Percentiles rank a stretch among this genome's conserved stretches.
Conservation (phyloP, 2,113 vertebrate species). For the Cardinalis cardinalis region DNA sequence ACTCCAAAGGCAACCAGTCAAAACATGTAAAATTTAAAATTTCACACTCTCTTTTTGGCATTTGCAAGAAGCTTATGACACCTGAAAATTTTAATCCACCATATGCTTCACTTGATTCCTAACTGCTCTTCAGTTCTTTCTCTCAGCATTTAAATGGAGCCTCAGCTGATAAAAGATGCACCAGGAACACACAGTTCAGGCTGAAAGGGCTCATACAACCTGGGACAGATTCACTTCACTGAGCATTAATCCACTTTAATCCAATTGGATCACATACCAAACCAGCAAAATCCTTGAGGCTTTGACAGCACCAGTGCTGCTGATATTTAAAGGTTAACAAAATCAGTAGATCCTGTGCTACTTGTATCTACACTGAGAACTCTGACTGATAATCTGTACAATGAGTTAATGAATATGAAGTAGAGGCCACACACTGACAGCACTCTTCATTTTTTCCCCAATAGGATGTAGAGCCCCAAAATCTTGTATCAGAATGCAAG, state of each 20-base stretch:
- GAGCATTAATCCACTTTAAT: constrained; percentile 36
- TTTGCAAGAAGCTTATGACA: neutral
- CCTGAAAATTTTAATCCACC: constrained; percentile 6
- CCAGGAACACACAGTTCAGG: neutral
- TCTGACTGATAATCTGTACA: neutral
- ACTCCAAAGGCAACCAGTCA: neutral
- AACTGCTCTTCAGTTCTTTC: neutral
- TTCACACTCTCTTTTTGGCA: neutral
- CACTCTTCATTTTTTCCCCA: neutral
- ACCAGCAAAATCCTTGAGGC: constrained; percentile 6
- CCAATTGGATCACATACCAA: constrained; percentile 18
- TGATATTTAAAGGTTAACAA: constrained; percentile 33
- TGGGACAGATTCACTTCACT: constrained; percentile 12
- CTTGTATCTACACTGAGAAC: neutral
- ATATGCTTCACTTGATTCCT: neutral
- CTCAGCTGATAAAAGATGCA: neutral
- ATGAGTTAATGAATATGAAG: neutral
- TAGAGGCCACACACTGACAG: neutral
- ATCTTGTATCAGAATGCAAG: neutral
- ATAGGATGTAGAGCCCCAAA: neutral
- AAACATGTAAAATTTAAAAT: neutral
- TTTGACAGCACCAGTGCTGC: neutral
- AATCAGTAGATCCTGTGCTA: neutral
- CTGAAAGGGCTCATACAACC: neutral
- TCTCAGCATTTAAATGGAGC: neutral